Base-by-base conservation (phyloP, 2,888 invertebrate genomes). In the Odontothrips loti region DNA sequence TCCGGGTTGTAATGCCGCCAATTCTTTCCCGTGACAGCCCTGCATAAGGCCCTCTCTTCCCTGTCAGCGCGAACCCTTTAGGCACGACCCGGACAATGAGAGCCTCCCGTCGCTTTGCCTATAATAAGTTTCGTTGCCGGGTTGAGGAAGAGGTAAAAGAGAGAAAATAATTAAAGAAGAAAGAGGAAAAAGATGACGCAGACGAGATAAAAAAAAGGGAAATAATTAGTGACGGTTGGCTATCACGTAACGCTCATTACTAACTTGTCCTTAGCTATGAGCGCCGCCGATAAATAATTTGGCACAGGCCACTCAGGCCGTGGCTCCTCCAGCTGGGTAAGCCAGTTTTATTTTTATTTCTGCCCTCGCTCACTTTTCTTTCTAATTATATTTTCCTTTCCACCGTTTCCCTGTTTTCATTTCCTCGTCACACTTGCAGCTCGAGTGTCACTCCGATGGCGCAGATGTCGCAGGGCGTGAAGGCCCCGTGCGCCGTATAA, bases 141-240 rank as follows among this genome's bases (percentile, higher is more conserved):
- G 27, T 27, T 10, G 68, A 75, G 27, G 27, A 75, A 23, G 23
- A 68, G 27, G 27, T 27, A 75, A 75, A 75, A 27, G 20, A 58
- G 17, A 10, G 51, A 51, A 51, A 20, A 51, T 20, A 12, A 51
- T 12, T 20, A 17, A 51, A 51, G 51, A 12, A 9, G 51, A 10
- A 12, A 12, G 20, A 51, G 15, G 20, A 20, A 51, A 51, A 12
- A 51, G 51, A 51, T 20, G 15, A 17, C 51, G 51, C 51, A 58
- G 15, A 20, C 58, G 58, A 58, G 58, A 58, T 58, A 58, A 20
- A 58, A 58, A 58, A 58, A 58, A 17, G 58, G 58, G 58, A 58
- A 75, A 75, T 75, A 75, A 75, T 75, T 75, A 75, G 68, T 23
- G 68, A 23, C 8, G 23, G 12, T 75, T 27, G 68, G 68, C 58